Percentiles rank a stretch among this genome's conserved stretches.
Conservation (phyloP, 2,113 vertebrate genomes). For the Pampusana beccarii region DNA sequence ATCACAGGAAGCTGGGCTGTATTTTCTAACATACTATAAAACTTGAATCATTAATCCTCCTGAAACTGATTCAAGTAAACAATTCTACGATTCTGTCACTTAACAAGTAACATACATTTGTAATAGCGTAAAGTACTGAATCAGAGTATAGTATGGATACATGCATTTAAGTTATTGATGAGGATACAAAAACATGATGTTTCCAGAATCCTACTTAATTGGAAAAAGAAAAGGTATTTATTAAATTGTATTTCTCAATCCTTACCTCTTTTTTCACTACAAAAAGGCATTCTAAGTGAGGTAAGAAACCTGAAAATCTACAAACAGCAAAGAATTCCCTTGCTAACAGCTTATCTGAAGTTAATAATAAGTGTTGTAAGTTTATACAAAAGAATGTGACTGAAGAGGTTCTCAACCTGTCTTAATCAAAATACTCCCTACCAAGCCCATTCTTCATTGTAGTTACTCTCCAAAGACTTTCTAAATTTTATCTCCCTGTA, state of each 20-base stretch:
- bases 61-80: not conserved
- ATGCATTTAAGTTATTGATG: not conserved
- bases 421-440: not conserved
- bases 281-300: not conserved
- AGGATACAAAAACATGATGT: not conserved
- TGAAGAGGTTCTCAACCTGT: not conserved
- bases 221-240: not conserved
- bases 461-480: not conserved
- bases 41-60: not conserved
- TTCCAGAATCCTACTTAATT: not conserved
- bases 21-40: not conserved
- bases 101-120: not conserved
- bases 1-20: not conserved
- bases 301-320: not conserved
- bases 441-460: not conserved
- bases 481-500: rapidly evolving
- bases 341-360: not conserved
- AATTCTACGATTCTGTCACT: not conserved
- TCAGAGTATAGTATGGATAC: not conserved
- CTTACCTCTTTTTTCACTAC: not conserved
- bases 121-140: not conserved
- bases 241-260: not conserved
- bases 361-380: not conserved
- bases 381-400: not conserved
- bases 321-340: not conserved